Evolutionary conservation across 2,888 invertebrate genomes (phyloP).

Genomic region (Phania funesta): DNA sequence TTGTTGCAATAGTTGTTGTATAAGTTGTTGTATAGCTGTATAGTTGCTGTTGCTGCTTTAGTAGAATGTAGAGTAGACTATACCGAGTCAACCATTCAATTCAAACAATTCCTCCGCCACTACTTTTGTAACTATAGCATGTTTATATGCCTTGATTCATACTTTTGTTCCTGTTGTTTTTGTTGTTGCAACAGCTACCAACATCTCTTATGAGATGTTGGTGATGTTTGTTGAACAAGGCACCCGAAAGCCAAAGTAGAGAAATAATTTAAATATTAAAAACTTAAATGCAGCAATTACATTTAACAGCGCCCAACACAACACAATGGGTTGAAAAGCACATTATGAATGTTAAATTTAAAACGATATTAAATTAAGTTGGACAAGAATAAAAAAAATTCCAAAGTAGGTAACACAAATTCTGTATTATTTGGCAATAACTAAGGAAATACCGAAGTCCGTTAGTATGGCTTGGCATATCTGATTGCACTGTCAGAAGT

Average conservation of each 20-base stretch:
- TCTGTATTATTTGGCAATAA: too few species aligned
- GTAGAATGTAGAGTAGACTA: constrained; percentile 65
- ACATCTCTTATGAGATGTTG: constrained; percentile 59
- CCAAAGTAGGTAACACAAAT: too few species aligned
- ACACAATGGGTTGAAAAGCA: constrained; percentile 1
- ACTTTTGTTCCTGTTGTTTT: constrained; percentile 18
- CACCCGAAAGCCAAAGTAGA: neutral
- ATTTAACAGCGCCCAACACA: constrained; percentile 26
- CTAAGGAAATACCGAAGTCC: too few species aligned
- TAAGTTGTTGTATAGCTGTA: constrained; percentile 21
- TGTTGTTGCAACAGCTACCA: constrained; percentile 42
- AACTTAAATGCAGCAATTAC: constrained; percentile 41
- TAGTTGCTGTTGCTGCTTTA: constrained; percentile 33
- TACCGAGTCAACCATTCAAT: constrained; percentile 61
- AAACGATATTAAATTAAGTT: too few species aligned
- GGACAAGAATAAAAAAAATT: too few species aligned
- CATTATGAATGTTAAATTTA: too few species aligned
- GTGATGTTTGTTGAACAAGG: constrained; percentile 38
- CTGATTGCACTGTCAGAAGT: too few species aligned
- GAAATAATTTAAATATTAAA: neutral
- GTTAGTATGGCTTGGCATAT: too few species aligned
- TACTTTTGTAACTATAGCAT: constrained; percentile 8
- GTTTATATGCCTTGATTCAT: neutral
- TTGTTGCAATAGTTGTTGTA: neutral
- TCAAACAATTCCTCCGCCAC: constrained; percentile 47